These are phyloP conservation scores for Lytechinus pictus DNA, from an alignment of 35 echinoderm and acorn worm genomes.

Conservation along the genomic window DNA sequence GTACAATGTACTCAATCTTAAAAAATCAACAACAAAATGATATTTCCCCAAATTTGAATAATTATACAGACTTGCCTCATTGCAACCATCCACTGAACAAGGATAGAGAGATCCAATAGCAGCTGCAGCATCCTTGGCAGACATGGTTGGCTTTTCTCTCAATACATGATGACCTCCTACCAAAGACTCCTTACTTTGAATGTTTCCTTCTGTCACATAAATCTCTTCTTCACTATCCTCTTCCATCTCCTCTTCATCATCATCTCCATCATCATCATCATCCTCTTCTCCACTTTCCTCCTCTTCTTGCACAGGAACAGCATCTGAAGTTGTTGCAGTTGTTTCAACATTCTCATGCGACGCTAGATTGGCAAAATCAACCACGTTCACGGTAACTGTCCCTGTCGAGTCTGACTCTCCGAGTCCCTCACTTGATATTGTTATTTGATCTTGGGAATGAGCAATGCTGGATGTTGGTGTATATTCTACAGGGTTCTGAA, in stretches of 20 bases:
- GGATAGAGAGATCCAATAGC: conserved; percentile 87
- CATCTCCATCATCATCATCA: conserved; percentile 49
- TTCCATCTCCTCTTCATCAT: not conserved
- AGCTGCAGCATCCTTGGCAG: conserved; percentile 83
- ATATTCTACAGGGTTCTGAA: conserved; percentile 23
- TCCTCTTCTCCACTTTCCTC: conserved; percentile 41
- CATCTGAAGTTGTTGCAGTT: not conserved
- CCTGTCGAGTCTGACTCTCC: not conserved
- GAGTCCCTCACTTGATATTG: not conserved
- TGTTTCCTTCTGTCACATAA: not conserved
- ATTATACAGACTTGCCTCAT: conserved; percentile 64
- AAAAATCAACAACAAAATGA: no score
- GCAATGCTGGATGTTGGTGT: not conserved
- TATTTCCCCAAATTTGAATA: no score
- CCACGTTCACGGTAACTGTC: conserved; percentile 29
- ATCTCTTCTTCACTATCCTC: conserved; percentile 29
- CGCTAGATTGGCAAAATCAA: conserved; percentile 38
- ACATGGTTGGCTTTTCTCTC: conserved; percentile 38
- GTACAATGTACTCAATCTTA: no score
- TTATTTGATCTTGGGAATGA: conserved; percentile 31
- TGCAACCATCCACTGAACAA: conserved; percentile 75
- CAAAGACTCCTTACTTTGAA: not conserved
- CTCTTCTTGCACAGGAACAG: conserved; percentile 33
- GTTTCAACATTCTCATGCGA: not conserved
- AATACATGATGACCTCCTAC: not conserved